These are phyloP conservation scores for Telenomus remus DNA, from an alignment of 1,140 invertebrate species.

Conservation along the genomic window DNA sequence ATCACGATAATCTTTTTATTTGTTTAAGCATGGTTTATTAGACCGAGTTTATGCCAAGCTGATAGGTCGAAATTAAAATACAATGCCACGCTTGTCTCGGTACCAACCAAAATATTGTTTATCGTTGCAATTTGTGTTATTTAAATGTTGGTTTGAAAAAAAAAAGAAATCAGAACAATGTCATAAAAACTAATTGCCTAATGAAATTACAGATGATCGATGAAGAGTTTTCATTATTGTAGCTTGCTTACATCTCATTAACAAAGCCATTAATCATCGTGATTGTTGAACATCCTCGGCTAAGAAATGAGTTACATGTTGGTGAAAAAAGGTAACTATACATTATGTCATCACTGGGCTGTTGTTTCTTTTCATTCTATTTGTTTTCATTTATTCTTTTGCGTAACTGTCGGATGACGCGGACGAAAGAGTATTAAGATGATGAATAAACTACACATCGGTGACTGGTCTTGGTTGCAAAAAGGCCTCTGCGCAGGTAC, in stretches of 20 bases:
- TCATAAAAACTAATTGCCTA: neutral
- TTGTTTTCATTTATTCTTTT: constrained; percentile 6
- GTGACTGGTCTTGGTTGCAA: constrained; percentile 33
- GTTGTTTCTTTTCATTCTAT: neutral
- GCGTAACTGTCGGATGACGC: constrained; percentile 29
- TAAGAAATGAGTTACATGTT: constrained; percentile 13
- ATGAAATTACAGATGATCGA: constrained; percentile 27
- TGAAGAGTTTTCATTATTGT: constrained; percentile 31
- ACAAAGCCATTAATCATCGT: constrained; percentile 34
- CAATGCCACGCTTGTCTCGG: neutral
- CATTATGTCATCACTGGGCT: constrained; percentile 34
- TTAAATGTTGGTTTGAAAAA: too few species aligned
- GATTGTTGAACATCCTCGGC: constrained; percentile 19
- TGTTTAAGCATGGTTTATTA: constrained; percentile 7
- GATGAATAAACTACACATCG: constrained; percentile 42
- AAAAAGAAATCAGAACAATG: constrained; percentile 33
- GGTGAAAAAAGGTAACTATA: constrained; percentile 24
- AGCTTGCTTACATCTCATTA: constrained; percentile 27
- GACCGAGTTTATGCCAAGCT: constrained; percentile 12
- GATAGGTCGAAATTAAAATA: constrained; percentile 18
- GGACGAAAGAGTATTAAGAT: constrained; percentile 42
- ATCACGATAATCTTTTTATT: constrained; percentile 17
- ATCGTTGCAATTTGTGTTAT: too few species aligned
- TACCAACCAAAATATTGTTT: too few species aligned
- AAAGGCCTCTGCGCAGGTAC: constrained; percentile 47